Base-by-base conservation (phyloP, 2,888 invertebrate genomes). In the Anagyrus pseudococci region DNA sequence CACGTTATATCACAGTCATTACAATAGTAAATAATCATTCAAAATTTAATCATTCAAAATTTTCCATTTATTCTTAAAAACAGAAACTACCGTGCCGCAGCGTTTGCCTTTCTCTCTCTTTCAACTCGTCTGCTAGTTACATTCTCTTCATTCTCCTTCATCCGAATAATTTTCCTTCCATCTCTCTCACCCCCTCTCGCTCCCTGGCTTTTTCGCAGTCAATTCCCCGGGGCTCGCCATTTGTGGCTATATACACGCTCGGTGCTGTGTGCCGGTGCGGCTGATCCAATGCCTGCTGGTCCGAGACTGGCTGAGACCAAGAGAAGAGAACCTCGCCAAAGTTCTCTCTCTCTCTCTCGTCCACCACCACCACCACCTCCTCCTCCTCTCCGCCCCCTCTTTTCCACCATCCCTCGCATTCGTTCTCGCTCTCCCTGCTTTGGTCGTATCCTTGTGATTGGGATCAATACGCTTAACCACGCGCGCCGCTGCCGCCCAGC, bases 381-480 rank as follows among this genome's bases (percentile, higher is more conserved):
- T n/a, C 20, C 47, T 63, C 63, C 54, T 59, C 48, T 53, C 46
- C 56, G 48, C 46, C 54, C 61, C 58, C 63, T 61, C 67, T 64
- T 58, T 62, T 55, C 63, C 56, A 61, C 64, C 55, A 44, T 47
- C 47, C 17, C 25, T 53, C 48, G 25, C 44, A 19, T 50, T 41
- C 17, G 41, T 13, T 59, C 26, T 60, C 33, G 50, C 33, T 46
- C 53, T 33, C 48, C 25, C 37, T 22, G 41, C 33, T 55, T 63
- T 63, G 66, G 59, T 61, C 67, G 65, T 67, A 70, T 72, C 70
- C 71, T 62, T 52, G 62, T 52, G 72, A 73, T 73, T 72, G 71
- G 73, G 73, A 73, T 74, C 74, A 72, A 74, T 74, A 74, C 74
- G 74, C 71, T 72, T 62, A 72, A 72, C 72, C 71, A 71, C 70